Base-by-base conservation (phyloP, 2,888 invertebrate species). In the Idaea straminata region DNA sequence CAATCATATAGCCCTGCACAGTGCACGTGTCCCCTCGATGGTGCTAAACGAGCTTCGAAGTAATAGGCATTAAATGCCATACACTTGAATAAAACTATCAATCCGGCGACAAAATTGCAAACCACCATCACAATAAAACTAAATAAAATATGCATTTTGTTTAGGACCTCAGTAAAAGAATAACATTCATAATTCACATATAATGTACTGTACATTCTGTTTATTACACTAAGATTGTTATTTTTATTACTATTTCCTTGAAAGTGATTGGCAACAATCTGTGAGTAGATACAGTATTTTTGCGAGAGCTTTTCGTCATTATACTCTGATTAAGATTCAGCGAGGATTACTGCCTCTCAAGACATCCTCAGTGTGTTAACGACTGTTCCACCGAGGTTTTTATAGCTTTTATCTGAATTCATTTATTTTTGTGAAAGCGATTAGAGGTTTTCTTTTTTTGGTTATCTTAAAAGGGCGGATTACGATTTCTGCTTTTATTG, bases 281-380 rank as follows among this genome's bases (percentile, higher is more conserved):
- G 47, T 38, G 13, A 47, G 47, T 36, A 13, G 36, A 66, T 72
- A 72, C 69, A n/a, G 72, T 72, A 75, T 77, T 82, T 77, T 75
- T 74, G 72, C 47, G 66, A 70, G 71, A 66, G 62, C 67, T 71
- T 75, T 73, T 77, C 77, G 67, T 74, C 83, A 82, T 86, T 83
- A 84, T 79, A 78, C 71, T 67, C 82, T 86, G 82, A 82, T 89
- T 86, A 87, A 83, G 75, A 88, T 85, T 85, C 85, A 67, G 77
- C 72, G 72, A 69, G 82, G 83, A 85, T 87, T 85, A 79, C 80
- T 78, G 77, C 75, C 71, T 76, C 83, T 85, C 83, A 82, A 81
- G 75, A 75, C 78, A 80, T 79, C 81, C 79, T 79, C 73, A 72
- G 76, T 72, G 78, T 80, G 80, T 81, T 87, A 87, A 86, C 83